Base-by-base conservation (phyloP, 2,888 invertebrate genomes). In the Andrena hattorfiana region DNA sequence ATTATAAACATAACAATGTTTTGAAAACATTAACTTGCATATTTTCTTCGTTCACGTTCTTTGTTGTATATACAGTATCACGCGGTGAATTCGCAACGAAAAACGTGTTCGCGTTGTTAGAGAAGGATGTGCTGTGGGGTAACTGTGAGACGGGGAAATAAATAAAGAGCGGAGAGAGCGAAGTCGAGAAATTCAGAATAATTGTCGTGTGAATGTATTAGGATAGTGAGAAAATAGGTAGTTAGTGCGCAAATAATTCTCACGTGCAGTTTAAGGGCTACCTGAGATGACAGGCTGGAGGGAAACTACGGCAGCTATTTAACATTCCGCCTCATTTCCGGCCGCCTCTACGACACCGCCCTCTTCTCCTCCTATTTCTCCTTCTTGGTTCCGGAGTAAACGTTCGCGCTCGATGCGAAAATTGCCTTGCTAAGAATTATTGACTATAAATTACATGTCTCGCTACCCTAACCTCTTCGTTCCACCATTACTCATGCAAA, bases 371-470 rank as follows among this genome's bases (percentile, higher is more conserved):
- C 60, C 75, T 68, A 71, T 80, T 75, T 76, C 70, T 83, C 71
- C 85, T 75, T 74, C 83, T 82, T 23, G 85, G 85, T 85, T 82
- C 81, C 85, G 70, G 77, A 83, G 86, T 88, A 89, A 89, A 89
- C 87, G 89, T 87, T 90, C 87, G 83, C 89, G 88, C 89, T 88
- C 89, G 89, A 90, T 91, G 92, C 87, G 92, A 92, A 92, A 92
- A 92, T 92, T 92, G 91, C 91, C 88, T 87, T 83, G 87, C 84
- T 85, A 90, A 91, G 91, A 92, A 91, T 92, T 92, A 92, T 92
- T 89, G 92, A 91, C 92, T 91, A 92, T 92, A 92, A 92, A 92
- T 92, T 92, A 91, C 90, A 87, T 89, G 87, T 86, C 84, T 85
- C 85, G 83, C 86, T 81, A 87, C 86, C 87, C 88, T 84, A 85